These are phyloP conservation scores for Oxyruncus cristatus DNA, from an alignment of 2,113 vertebrate genomes.

Conservation along the genomic window DNA sequence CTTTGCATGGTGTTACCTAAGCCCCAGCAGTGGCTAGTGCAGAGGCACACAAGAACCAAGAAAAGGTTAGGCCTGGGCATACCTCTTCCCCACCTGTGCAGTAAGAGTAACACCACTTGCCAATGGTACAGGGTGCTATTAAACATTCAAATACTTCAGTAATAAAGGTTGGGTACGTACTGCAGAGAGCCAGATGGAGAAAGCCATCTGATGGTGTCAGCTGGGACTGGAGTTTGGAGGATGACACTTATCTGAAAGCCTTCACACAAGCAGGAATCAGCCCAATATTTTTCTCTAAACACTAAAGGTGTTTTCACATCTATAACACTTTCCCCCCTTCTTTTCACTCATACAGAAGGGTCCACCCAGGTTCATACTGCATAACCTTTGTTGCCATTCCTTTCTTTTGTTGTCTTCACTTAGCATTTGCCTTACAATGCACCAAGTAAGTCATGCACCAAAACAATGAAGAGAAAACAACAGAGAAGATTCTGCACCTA, in stretches of 20 bases:
- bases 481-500: background rate
- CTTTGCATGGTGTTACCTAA: background rate
- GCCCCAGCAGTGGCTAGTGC: background rate
- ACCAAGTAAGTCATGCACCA: background rate
- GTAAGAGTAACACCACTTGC: background rate
- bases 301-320: background rate
- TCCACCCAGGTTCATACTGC: background rate
- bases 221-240: background rate
- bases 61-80: background rate
- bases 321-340: background rate
- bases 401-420: background rate
- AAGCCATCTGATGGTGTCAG: background rate
- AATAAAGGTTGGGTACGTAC: background rate
- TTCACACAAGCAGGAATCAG: background rate
- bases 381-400: background rate
- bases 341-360: background rate
- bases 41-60: background rate
- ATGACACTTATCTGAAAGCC: background rate
- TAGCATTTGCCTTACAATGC: background rate
- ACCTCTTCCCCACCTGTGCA: background rate
- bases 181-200: background rate
- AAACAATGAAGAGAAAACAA: background rate
- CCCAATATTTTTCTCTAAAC: background rate
- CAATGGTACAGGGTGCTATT: background rate
- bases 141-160: background rate